These are phyloP conservation scores for Jaculus jaculus DNA, from an alignment of 2,113 vertebrate species.

Conservation along the genomic window DNA sequence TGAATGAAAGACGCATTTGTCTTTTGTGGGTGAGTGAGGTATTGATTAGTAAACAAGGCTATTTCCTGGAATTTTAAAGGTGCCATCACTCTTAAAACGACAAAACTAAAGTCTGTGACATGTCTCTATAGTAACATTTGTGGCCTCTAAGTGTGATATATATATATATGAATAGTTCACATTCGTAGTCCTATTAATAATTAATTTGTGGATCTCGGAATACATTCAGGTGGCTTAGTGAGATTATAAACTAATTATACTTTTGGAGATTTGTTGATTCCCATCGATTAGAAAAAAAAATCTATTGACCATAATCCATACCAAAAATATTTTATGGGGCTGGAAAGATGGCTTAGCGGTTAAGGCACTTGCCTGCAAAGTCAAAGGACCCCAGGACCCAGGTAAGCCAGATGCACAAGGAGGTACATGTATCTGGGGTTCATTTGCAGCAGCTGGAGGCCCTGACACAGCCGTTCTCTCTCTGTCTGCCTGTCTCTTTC, in stretches of 20 bases:
- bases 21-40: neutral
- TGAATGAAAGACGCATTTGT: neutral
- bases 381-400: no score
- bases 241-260: neutral
- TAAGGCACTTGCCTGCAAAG: no score
- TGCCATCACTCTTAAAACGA: constrained; percentile 9
- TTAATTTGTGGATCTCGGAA: neutral
- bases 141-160: neutral
- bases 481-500: no score
- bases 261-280: neutral
- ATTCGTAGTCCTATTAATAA: neutral
- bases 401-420: no score
- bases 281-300: neutral
- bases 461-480: no score
- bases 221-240: neutral
- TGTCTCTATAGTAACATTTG: neutral
- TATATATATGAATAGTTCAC: neutral
- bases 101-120: neutral
- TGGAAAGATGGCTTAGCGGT: no score
- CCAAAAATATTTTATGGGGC: neutral
- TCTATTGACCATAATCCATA: neutral
- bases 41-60: neutral
- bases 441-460: no score
- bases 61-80: neutral
- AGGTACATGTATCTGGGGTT: no score